These are phyloP conservation scores for Cecidostiba fungosa DNA, from an alignment of 2,888 invertebrate species.

Conservation along the genomic window DNA sequence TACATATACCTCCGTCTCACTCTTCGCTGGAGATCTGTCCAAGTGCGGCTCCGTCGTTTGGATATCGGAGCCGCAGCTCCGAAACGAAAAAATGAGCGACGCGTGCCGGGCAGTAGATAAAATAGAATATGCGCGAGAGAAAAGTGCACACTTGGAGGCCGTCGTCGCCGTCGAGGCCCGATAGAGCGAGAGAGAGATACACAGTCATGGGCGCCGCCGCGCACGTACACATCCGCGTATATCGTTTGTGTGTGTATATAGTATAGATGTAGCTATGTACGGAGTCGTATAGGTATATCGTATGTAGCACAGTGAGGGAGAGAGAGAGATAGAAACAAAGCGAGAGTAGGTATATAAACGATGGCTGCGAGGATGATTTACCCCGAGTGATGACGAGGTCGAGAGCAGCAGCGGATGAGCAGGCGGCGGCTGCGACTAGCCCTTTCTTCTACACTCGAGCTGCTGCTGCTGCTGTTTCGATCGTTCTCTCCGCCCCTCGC, in stretches of 20 bases:
- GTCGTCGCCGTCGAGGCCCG: neutral
- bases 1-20: neutral
- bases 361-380: neutral
- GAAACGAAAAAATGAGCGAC: neutral
- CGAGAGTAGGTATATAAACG: neutral
- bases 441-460: neutral
- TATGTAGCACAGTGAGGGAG: neutral
- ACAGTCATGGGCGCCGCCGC: conserved; percentile 37
- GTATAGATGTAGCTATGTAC: neutral
- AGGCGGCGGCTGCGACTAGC: neutral
- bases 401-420: conserved; percentile 4
- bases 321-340: neutral
- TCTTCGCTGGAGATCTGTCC: neutral
- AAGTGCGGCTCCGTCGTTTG: neutral
- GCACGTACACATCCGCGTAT: neutral
- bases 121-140: neutral
- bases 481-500: conserved; percentile 26
- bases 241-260: neutral
- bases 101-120: conserved; percentile 3
- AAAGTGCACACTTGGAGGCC: conserved; percentile 34
- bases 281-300: neutral
- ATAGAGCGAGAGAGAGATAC: neutral
- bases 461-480: conserved; percentile 4
- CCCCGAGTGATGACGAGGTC: neutral
- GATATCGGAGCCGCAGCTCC: neutral